Evolutionary conservation across 2,113 vertebrate species (phyloP), one percentile per base, ranked within the genome.

Genomic region (Cololabis saira): DNA sequence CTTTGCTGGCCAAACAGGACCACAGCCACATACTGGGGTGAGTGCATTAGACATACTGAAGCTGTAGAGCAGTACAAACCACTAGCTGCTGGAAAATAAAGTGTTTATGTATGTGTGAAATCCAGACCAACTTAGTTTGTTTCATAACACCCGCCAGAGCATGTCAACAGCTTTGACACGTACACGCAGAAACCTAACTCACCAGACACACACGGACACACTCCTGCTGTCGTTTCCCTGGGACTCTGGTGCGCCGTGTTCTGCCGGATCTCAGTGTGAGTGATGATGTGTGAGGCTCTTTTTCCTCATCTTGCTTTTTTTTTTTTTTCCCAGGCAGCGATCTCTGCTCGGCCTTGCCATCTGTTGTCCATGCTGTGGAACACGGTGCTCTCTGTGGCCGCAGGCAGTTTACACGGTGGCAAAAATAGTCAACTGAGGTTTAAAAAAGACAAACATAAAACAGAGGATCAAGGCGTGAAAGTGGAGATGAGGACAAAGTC

Each of bases 281-380:
- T 73, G 57, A 69, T 75, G 49, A 68, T 60, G 66, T 66, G 64
- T 24, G 49, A 76, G 62, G 64, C 47, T 80, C 33, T 67, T 51
- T 63, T 27, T 27, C 24, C 24, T 27, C 24, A 27, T 27, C 24
- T 27, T 27, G 24, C 24, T 71, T 10, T 41, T 18, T 1, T 63
- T 19, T 66, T 19, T 60, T 75, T 80, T 79, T 77, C 76, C 59
- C 45, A 79, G 53, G 77, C 65, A 63, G 71, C 74, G 60, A 68
- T 76, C 70, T 68, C 60, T 63, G 68, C 63, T 76, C 61, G 42
- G 83, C 74, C 74, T 73, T 53, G 70, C 91, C 90, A 90, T 91
- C 90, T 91, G 91, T 81, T 90, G 76, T 52, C 63, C 86, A 71
- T 74, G 81, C 86, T 81, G 86, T 44, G 78, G 79, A 83, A 86